phyloP scores from a whole-genome alignment of 2,797 vertebrate species.

The Neostethus bicornis region DNA sequence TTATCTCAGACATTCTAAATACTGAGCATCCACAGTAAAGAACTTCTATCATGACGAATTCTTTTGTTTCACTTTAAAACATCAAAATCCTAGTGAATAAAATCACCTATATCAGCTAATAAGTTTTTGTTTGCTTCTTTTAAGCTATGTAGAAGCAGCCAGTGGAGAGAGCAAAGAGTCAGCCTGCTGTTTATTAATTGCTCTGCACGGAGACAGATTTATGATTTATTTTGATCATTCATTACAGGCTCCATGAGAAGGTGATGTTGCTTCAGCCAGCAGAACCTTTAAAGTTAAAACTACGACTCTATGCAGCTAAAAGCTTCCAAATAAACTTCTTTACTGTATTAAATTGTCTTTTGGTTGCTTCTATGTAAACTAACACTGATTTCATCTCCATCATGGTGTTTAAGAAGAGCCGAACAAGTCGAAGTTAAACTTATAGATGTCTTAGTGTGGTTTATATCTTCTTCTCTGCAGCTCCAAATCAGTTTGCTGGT shows the following conservation, averaged over 20 bases:
- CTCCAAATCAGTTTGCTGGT: no score
- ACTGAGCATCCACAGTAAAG: conserved; percentile 24
- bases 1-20: conserved; percentile 10
- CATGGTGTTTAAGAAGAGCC: no score
- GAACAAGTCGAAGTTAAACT: no score
- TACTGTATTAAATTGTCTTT: background rate
- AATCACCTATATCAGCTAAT: no score
- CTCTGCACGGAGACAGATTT: background rate
- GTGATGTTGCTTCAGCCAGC: background rate
- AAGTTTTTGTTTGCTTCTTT: conserved; percentile 5
- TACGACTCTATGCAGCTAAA: conserved; percentile 25
- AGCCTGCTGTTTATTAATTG: background rate
- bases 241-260: conserved; percentile 2
- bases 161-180: conserved; percentile 7
- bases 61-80: no score
- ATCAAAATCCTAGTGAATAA: no score
- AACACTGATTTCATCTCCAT: conserved; percentile 51
- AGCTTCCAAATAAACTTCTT: conserved; percentile 50
- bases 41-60: no score
- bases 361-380: conserved; percentile 28
- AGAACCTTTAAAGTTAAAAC: conserved; percentile 16
- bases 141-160: conserved; percentile 7
- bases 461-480: no score
- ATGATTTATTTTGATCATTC: background rate
- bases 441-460: no score